Evolutionary conservation across 2,113 vertebrate genomes (phyloP).

Genomic region (Micromys minutus): DNA sequence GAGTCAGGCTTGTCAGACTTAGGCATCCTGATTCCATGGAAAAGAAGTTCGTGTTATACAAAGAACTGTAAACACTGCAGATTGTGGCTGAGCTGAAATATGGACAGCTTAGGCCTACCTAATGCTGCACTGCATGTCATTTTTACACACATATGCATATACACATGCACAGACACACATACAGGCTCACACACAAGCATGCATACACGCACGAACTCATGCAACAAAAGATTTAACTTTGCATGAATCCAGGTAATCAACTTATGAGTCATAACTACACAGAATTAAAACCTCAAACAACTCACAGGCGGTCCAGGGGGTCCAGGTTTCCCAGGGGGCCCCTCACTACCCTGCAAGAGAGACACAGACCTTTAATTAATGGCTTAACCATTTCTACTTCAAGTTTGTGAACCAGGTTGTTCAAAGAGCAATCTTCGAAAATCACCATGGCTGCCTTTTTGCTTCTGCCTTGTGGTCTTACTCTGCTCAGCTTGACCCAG

Average conservation of each 20-base stretch:
- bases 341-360: conserved; percentile 93
- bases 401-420: not conserved
- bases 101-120: not conserved
- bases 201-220: not conserved
- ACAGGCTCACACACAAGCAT: not conserved
- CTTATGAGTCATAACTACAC: not conserved
- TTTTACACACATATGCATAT: not conserved
- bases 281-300: conserved; percentile 58
- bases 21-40: not conserved
- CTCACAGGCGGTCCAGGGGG: conserved; percentile 90
- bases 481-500: not conserved
- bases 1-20: not conserved
- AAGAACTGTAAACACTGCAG: not conserved
- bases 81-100: not conserved
- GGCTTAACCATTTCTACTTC: not conserved
- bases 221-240: not conserved
- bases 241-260: not conserved
- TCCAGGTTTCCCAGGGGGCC: conserved; percentile 91
- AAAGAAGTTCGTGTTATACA: not conserved
- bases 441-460: not conserved
- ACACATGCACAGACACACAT: not conserved
- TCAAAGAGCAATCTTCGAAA: not conserved
- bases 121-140: not conserved
- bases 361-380: conserved; percentile 12
- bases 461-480: not conserved